Evolutionary conservation across 1,140 invertebrate genomes (phyloP), one percentile per base, ranked within the genome.

Genomic region (Euborellia annulipes): DNA sequence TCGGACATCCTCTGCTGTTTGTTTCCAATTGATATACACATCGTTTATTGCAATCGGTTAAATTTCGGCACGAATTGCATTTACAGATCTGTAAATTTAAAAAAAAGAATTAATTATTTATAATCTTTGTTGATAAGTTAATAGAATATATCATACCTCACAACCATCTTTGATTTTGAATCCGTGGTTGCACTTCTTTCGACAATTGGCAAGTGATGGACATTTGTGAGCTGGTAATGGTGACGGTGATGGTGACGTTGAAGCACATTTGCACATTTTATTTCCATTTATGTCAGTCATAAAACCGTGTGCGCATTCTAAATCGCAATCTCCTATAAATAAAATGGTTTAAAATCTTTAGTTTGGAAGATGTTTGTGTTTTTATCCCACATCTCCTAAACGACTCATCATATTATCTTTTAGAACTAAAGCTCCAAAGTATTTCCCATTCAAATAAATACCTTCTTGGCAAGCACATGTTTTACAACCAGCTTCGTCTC

Each of bases 161-260:
- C 72, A 74, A 11, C 69, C 70, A 20, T 60, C 60, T 52, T 69
- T 68, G 11, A 55, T 40, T 47, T 58, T 54, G 47, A 59, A 70
- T 6, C 66, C 69, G 50, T 64, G 54, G 3, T 58, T 30, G 52
- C 70, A 72, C 4, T 52, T 58, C 54, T 69, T 70, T 27, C 55
- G 58, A 51, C 70, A 72, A 27, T 55, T 52, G 11, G 54, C 50
- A 42, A 70, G 41, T 0, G 58, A 47, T 3, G 58, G 61, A 52
- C 68, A 70, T 14, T 43, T 46, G 19, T 41, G 21, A 47, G 41
- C 17, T 41, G 53, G 32, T 36, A 54, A 46, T 32, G 30, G n/a
- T 34, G 43, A 13, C 43, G 23, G 14, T 43, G 46, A 20, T 52
- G 45, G 16, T 16, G 1, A 2, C 17, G 20, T 22, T 6, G 23